Conservation (phyloP, 2,888 invertebrate species). For the Portevinia maculata region DNA sequence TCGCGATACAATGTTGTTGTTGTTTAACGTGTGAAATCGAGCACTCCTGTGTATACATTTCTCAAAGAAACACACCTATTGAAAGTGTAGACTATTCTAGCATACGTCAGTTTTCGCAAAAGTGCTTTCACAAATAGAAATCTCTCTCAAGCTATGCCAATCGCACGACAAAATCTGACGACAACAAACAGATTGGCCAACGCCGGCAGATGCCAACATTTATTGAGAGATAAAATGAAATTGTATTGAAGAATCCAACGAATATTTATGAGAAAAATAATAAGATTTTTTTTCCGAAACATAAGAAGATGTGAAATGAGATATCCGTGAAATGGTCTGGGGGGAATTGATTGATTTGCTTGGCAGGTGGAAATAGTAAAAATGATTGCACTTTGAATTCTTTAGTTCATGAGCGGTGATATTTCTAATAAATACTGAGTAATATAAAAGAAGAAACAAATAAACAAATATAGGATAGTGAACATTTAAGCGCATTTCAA, state of each 20-base stretch:
- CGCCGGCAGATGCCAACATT: neutral
- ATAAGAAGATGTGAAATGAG: constrained; percentile 8
- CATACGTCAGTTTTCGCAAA: neutral
- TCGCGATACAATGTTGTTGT: too few relatives aligned
- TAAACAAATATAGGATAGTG: neutral
- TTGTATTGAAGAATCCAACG: neutral
- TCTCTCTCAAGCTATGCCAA: neutral
- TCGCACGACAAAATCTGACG: neutral
- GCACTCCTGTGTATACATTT: too few relatives aligned
- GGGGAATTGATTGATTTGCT: too few relatives aligned
- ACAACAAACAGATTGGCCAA: neutral
- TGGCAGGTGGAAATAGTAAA: neutral
- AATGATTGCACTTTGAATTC: constrained; percentile 1
- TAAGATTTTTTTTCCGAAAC: neutral
- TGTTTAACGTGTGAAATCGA: too few relatives aligned
- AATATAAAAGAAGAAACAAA: neutral
- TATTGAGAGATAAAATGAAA: constrained; percentile 11
- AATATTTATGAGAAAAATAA: constrained; percentile 1
- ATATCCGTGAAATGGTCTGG: constrained; percentile 5
- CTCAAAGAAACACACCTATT: too few relatives aligned
- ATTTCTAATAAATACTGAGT: neutral
- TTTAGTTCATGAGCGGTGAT: constrained; percentile 5
- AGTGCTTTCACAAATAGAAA: neutral
- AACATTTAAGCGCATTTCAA: constrained; percentile 12
- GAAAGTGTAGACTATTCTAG: too few relatives aligned